phyloP scores from a whole-genome alignment of 2,797 vertebrate genomes.

The Gallinago solitaria region DNA sequence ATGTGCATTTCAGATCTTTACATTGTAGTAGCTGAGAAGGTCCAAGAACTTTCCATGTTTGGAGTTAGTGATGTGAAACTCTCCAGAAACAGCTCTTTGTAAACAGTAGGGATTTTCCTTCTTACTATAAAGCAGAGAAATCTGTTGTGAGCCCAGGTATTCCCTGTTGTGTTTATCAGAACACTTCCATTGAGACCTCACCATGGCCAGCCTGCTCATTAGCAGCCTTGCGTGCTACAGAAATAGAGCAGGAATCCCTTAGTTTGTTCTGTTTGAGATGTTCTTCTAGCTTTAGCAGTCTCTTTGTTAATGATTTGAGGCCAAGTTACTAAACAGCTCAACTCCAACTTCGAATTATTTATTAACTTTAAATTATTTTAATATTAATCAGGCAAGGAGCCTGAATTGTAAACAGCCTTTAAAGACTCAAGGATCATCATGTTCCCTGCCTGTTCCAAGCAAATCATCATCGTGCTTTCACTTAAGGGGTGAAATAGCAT shows the following conservation, averaged over 20 bases:
- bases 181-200: background rate
- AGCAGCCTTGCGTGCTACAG: accelerated
- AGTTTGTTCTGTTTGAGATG: accelerated
- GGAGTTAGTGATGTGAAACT: background rate
- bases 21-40: background rate
- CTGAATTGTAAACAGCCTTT: background rate
- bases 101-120: background rate
- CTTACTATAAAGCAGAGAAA: background rate
- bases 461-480: background rate
- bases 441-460: background rate
- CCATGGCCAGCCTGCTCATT: background rate
- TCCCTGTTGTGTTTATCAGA: background rate
- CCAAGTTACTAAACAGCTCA: background rate
- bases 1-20: background rate
- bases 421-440: background rate
- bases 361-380: background rate
- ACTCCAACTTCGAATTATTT: background rate
- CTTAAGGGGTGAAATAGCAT: background rate
- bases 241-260: background rate
- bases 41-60: background rate
- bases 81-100: background rate
- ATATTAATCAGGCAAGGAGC: background rate
- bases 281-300: background rate
- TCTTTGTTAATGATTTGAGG: background rate
- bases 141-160: background rate